Conservation (phyloP, 2,888 invertebrate species). For the Hoplodrina ambigua region DNA sequence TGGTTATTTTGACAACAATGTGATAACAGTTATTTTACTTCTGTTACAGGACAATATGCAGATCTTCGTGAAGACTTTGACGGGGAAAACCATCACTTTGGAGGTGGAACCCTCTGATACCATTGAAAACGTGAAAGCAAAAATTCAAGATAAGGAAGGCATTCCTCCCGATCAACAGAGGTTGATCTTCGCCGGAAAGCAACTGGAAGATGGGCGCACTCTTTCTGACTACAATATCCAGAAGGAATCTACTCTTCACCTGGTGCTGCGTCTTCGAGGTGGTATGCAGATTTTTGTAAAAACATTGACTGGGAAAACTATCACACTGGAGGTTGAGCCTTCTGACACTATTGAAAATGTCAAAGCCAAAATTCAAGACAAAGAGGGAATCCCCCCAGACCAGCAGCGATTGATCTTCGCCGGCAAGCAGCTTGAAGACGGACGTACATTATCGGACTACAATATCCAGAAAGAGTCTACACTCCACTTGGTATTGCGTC, state of each 20-base stretch:
- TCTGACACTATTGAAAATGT: slow-evolving; percentile 59
- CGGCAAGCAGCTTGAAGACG: slow-evolving; percentile 41
- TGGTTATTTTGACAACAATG: not conserved
- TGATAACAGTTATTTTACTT: slow-evolving; percentile 32
- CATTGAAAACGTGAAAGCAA: slow-evolving; percentile 57
- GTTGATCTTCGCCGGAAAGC: slow-evolving; percentile 36
- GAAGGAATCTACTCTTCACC: slow-evolving; percentile 33
- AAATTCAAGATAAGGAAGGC: slow-evolving; percentile 61
- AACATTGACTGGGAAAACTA: slow-evolving; percentile 54
- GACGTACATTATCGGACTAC: slow-evolving; percentile 47
- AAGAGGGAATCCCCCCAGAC: slow-evolving; percentile 56
- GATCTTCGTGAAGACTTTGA: slow-evolving; percentile 58
- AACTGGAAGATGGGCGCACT: slow-evolving; percentile 37
- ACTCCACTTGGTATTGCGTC: slow-evolving; percentile 8
- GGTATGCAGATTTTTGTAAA: slow-evolving; percentile 46
- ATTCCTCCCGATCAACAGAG: slow-evolving; percentile 40
- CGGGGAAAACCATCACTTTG: slow-evolving; percentile 57
- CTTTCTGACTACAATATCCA: slow-evolving; percentile 37
- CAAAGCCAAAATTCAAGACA: slow-evolving; percentile 55
- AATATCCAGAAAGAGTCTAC: slow-evolving; percentile 51
- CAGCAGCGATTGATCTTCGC: slow-evolving; percentile 58
- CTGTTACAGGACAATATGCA: slow-evolving; percentile 73
- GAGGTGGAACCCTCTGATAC: slow-evolving; percentile 59
- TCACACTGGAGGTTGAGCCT: slow-evolving; percentile 52
- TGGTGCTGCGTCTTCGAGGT: slow-evolving; percentile 25